A percentile compares a stretch with the other conserved stretches of the same genome.
phyloP scores from a whole-genome alignment of 92 coral and sea anemone genomes.

The Muricea muricata region DNA sequence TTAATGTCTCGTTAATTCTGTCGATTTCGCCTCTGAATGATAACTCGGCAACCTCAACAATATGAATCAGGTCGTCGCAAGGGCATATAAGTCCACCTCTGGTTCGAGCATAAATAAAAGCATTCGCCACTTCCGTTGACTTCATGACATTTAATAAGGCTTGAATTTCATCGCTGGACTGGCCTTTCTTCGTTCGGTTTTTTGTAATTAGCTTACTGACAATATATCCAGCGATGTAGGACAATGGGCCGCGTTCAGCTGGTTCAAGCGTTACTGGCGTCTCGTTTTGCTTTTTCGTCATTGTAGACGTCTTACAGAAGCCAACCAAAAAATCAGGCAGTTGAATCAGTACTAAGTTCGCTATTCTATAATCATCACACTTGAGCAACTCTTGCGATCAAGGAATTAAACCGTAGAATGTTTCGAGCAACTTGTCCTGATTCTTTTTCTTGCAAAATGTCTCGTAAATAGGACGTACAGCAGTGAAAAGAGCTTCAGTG shows the following conservation, averaged over 20 bases:
- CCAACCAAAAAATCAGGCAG: background rate
- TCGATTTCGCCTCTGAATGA: background rate
- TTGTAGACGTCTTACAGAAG: background rate
- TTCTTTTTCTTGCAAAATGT: background rate
- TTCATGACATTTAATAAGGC: background rate
- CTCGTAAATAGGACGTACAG: background rate
- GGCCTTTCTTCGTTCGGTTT: background rate
- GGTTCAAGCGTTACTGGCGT: background rate
- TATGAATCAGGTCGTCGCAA: background rate
- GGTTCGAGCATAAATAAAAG: background rate
- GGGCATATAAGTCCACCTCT: slow-evolving; percentile 13
- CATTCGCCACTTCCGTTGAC: background rate
- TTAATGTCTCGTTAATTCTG: background rate
- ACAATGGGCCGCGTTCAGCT: background rate
- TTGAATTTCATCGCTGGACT: background rate
- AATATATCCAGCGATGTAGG: background rate
- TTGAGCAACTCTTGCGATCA: background rate
- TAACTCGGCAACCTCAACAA: background rate
- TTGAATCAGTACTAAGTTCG: background rate
- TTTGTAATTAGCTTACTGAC: background rate
- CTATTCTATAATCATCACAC: background rate
- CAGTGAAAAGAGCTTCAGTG: background rate
- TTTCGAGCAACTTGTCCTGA: background rate
- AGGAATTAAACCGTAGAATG: background rate
- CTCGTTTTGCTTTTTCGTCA: background rate